phyloP scores from a whole-genome alignment of 2,888 invertebrate genomes.

The Kryphioiulus occultus region DNA sequence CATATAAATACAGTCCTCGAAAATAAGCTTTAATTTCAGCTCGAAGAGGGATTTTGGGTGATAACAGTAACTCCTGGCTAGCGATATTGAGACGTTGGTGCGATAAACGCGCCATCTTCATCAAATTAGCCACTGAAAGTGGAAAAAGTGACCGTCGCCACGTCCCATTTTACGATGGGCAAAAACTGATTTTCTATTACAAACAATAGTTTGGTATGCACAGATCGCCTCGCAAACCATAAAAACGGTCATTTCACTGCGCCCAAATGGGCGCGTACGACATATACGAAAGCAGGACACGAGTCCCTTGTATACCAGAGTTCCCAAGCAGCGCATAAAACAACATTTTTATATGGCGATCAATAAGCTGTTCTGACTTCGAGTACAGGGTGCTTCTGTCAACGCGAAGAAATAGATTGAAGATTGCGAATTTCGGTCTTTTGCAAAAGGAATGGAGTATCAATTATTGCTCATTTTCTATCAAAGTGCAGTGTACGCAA shows the following conservation, averaged over 20 bases:
- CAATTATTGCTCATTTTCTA: too few relatives aligned
- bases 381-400: not conserved
- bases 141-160: not conserved
- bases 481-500: too few relatives aligned
- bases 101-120: not conserved
- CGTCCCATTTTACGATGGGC: not conserved
- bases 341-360: not conserved
- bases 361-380: not conserved
- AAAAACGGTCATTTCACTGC: not conserved
- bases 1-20: not conserved
- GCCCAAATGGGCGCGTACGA: not conserved
- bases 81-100: not conserved
- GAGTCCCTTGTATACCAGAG: too few relatives aligned
- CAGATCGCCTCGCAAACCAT: not conserved
- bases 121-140: not conserved
- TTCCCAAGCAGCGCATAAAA: not conserved
- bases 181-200: not conserved
- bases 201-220: not conserved
- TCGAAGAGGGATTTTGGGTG: not conserved
- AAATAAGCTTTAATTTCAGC: not conserved
- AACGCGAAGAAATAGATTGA: too few relatives aligned
- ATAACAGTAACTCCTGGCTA: not conserved
- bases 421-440: too few relatives aligned
- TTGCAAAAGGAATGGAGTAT: too few relatives aligned
- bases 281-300: not conserved